Conservation (phyloP, 2,797 vertebrate species). For the Parambassis ranga region DNA sequence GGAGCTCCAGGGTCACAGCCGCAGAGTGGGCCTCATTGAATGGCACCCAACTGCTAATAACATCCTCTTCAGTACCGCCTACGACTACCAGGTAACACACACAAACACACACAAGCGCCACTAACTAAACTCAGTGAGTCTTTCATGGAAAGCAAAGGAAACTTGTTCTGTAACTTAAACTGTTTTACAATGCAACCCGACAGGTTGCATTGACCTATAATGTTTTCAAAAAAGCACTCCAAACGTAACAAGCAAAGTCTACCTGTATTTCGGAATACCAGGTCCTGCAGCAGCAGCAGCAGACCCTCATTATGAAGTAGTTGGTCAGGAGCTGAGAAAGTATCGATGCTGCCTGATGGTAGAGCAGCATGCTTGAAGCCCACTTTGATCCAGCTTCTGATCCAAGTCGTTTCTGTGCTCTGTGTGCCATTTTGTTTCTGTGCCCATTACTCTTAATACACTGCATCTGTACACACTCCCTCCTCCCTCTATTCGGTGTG, state of each 20-base stretch:
- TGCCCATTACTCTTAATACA: too few relatives aligned
- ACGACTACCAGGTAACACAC: conserved; percentile 89
- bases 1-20: conserved; percentile 86
- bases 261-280: too few relatives aligned
- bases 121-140: too few relatives aligned
- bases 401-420: too few relatives aligned
- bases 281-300: too few relatives aligned
- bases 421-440: not conserved
- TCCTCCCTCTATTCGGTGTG: not conserved
- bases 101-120: not conserved
- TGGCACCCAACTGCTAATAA: conserved; percentile 92
- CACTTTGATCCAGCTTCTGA: not conserved
- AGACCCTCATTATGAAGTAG: too few relatives aligned
- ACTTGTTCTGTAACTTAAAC: too few relatives aligned
- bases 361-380: not conserved
- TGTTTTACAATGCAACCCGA: conserved; percentile 7
- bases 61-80: conserved; percentile 90
- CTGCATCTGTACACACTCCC: too few relatives aligned
- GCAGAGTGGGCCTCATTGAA: conserved; percentile 89
- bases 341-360: not conserved
- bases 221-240: not conserved
- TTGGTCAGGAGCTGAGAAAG: too few relatives aligned
- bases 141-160: too few relatives aligned
- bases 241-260: not conserved
- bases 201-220: not conserved